Conservation (phyloP, 2,113 vertebrate genomes). For the Pterocles burchelli region DNA sequence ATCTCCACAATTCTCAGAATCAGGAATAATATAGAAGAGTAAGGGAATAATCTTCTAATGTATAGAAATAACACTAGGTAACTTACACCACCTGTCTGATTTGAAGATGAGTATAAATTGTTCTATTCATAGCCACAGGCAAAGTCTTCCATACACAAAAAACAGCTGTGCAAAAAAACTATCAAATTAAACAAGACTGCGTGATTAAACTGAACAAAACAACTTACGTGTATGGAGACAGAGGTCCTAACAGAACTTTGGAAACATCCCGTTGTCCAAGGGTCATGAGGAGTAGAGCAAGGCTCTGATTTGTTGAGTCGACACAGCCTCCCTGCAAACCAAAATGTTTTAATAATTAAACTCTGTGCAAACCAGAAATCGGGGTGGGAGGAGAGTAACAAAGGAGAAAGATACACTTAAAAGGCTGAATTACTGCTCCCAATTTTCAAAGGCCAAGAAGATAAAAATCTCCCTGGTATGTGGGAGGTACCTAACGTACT, state of each 20-base stretch:
- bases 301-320: constrained; percentile 95
- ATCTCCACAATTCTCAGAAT: not conserved
- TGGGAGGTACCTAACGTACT: too few relatives aligned
- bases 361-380: constrained; percentile 52
- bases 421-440: not conserved
- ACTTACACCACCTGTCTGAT: not conserved
- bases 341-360: constrained; percentile 72
- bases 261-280: constrained; percentile 97
- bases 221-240: constrained; percentile 96
- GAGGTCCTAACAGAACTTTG: constrained; percentile 91
- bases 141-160: not conserved
- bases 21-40: not conserved
- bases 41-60: not conserved
- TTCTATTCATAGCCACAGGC: not conserved
- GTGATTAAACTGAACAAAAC: not conserved
- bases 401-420: not conserved
- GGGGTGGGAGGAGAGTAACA: not conserved
- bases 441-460: not conserved
- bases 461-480: too few relatives aligned
- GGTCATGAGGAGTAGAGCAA: constrained; percentile 92
- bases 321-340: constrained; percentile 92
- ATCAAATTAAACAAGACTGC: not conserved
- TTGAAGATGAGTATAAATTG: not conserved
- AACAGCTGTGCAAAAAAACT: not conserved
- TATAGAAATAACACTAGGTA: not conserved